A percentile compares a stretch with the other conserved stretches of the same genome.
These are phyloP conservation scores for Cynopterus sphinx DNA, from an alignment of 2,797 vertebrate genomes.

Conservation along the genomic window DNA sequence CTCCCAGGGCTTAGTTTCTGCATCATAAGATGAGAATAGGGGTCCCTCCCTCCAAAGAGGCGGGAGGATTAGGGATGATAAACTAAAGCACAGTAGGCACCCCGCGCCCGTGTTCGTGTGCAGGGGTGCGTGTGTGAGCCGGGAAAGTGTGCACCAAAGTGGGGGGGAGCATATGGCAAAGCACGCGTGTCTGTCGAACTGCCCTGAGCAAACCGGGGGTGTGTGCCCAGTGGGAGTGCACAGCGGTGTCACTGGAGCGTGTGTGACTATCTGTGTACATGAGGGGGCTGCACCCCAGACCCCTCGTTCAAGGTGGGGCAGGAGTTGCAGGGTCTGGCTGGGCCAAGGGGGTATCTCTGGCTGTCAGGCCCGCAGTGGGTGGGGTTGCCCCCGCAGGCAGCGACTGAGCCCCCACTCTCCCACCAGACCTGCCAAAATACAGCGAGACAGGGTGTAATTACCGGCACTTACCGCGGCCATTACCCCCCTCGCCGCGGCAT, in stretches of 20 bases:
- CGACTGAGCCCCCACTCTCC: slow-evolving; percentile 91
- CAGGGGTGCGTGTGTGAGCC: accelerated
- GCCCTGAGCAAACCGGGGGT: neutral
- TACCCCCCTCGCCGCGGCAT: slow-evolving; percentile 94
- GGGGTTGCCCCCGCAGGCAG: slow-evolving; percentile 20
- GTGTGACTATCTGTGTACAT: neutral
- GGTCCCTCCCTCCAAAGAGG: accelerated
- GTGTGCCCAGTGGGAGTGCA: neutral
- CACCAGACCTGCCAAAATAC: slow-evolving; percentile 99
- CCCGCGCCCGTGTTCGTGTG: accelerated
- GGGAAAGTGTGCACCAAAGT: accelerated
- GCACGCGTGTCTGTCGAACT: neutral
- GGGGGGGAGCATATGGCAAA: neutral
- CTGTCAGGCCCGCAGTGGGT: slow-evolving; percentile 82
- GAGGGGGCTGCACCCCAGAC: neutral
- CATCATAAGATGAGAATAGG: neutral
- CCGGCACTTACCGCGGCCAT: slow-evolving; percentile 98
- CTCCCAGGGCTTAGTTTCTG: neutral
- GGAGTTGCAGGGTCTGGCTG: neutral
- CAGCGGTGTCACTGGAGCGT: accelerated
- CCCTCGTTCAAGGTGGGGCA: neutral
- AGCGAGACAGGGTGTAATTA: slow-evolving; percentile 99
- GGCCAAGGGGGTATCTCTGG: slow-evolving; percentile 79
- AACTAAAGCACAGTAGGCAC: accelerated
- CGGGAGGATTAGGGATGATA: accelerated